Percentiles rank a stretch among this genome's conserved stretches.
Conservation (phyloP, 2,797 vertebrate species). For the Chrosomus eos region DNA sequence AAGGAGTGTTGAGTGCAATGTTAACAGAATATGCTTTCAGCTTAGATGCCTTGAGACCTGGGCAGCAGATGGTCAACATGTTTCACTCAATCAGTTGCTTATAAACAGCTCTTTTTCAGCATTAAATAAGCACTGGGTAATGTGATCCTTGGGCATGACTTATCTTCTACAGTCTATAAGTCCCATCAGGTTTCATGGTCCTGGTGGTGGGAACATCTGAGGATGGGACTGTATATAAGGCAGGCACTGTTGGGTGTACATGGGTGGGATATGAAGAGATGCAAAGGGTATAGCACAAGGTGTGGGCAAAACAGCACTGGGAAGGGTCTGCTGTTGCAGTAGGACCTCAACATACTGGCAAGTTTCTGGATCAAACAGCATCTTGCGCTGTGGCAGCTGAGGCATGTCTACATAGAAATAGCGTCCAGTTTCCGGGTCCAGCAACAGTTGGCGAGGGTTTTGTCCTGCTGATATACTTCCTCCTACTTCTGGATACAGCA, state of each 20-base stretch:
- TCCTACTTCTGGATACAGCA: conserved; percentile 60
- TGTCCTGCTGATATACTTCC: conserved; percentile 44
- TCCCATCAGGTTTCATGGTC: conserved; percentile 51
- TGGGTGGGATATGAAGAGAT: conserved; percentile 56
- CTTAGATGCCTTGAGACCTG: conserved; percentile 23
- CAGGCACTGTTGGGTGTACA: conserved; percentile 72
- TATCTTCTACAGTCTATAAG: conserved; percentile 5
- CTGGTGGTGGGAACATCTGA: conserved; percentile 59
- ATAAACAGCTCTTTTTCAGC: conserved; percentile 40
- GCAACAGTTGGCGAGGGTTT: conserved; percentile 69
- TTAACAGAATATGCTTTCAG: conserved; percentile 21
- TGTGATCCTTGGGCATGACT: conserved; percentile 19
- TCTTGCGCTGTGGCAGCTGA: conserved; percentile 78
- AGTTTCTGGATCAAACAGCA: conserved; percentile 87
- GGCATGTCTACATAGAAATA: conserved; percentile 81
- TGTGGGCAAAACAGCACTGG: conserved; percentile 66
- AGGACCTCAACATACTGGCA: conserved; percentile 87
- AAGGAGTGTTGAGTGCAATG: conserved; percentile 23
- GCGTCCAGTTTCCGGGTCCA: conserved; percentile 81
- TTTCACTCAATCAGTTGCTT: conserved; percentile 38
- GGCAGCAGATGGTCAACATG: conserved; percentile 36
- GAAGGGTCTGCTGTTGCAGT: conserved; percentile 71
- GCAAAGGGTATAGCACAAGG: conserved; percentile 68
- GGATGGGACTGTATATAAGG: conserved; percentile 67
- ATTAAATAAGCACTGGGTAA: conserved; percentile 13